Evolutionary conservation across 2,888 invertebrate genomes (phyloP), one percentile per base, ranked within the genome.

Genomic region (Disparrhopalites patrizii): DNA sequence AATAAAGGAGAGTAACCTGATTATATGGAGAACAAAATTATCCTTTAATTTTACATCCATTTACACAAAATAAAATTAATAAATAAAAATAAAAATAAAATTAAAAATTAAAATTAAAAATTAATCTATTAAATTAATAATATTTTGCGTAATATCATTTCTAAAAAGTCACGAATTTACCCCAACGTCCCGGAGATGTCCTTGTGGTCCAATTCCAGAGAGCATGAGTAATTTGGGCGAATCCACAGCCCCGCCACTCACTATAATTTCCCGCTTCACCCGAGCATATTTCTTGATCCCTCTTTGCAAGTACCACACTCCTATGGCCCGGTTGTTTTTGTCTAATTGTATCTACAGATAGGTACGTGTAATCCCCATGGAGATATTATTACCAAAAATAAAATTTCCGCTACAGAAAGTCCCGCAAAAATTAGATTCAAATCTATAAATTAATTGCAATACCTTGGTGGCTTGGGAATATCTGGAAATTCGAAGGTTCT

Each of bases 141-240:
- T n/a, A n/a, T n/a, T n/a, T n/a, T n/a, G n/a, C n/a, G n/a, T n/a
- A n/a, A n/a, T n/a, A n/a, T n/a, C n/a, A n/a, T n/a, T n/a, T n/a
- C n/a, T n/a, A n/a, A n/a, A n/a, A n/a, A n/a, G n/a, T n/a, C n/a
- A n/a, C n/a, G n/a, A 36, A 36, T 15, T 7, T 18, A 61, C 61
- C 18, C 33, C 33, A 1, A 61, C 3, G 1, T 30, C 3, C n/a
- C 18, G 28, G 20, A 61, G 23, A 51, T 61, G 61, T 13, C n/a
- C 23, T 18, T 31, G 28, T 8, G 61, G 61, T 8, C 61, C 61
- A 33, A 61, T 51, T 18, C 61, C 61, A 3, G 50, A 51, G 31
- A 61, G 20, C 61, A 61, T 61, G 10, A 61, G 33, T 2, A 61
- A 27, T 33, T 61, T 61, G 4, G 61, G 61, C 18, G 61, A 47